These are phyloP conservation scores for Isoperla grammatica DNA, from an alignment of 2,888 invertebrate species.

Conservation along the genomic window DNA sequence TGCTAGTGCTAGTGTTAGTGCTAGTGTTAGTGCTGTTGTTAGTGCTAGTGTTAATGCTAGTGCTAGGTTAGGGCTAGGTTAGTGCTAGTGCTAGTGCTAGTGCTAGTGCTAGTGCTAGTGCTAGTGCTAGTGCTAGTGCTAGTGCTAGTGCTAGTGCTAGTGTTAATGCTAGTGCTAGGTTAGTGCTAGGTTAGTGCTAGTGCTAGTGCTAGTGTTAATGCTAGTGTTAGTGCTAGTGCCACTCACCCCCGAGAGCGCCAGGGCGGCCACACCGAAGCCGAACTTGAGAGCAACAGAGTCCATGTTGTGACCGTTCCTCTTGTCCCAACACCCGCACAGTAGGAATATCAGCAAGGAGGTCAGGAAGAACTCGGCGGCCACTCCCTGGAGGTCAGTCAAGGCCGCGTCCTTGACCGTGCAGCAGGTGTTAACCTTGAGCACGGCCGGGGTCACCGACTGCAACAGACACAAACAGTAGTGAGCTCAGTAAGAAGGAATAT, in stretches of 20 bases:
- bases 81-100: too few species aligned
- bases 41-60: too few species aligned
- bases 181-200: too few species aligned
- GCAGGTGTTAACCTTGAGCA: constrained; percentile 37
- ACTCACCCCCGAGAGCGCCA: constrained; percentile 40
- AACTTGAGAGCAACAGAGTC: constrained; percentile 44
- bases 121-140: too few species aligned
- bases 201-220: too few species aligned
- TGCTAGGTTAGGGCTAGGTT: too few species aligned
- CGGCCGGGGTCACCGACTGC: constrained; percentile 40
- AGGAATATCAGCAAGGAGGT: constrained; percentile 42
- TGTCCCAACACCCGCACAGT: constrained; percentile 44
- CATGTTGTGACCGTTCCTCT: constrained; percentile 40
- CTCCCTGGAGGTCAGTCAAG: constrained; percentile 39
- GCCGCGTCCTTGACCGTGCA: constrained; percentile 38
- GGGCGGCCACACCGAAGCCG: constrained; percentile 41
- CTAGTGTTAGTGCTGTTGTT: too few species aligned
- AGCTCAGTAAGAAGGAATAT: constrained; percentile 42
- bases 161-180: too few species aligned
- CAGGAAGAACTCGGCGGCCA: constrained; percentile 41
- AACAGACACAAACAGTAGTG: constrained; percentile 14
- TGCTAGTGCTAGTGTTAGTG: too few species aligned
- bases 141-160: too few species aligned
- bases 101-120: too few species aligned
- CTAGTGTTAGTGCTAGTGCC: too few species aligned